phyloP scores from a whole-genome alignment of 1,140 invertebrate genomes.

The Glomeris maerens region DNA sequence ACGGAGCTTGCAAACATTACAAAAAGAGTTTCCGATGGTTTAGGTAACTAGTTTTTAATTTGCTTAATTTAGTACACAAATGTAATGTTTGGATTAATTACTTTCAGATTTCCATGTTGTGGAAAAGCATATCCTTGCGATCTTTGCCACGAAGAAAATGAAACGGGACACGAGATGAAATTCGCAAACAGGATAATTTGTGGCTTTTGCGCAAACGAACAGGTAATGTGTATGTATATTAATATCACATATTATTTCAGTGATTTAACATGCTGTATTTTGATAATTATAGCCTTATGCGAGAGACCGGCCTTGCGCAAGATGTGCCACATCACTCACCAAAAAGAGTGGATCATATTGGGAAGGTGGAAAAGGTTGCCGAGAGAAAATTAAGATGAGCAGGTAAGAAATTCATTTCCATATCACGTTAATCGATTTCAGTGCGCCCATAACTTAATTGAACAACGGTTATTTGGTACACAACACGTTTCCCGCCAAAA shows the following conservation, averaged over 20 bases:
- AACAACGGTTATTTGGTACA: conserved; percentile 1
- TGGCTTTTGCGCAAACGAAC: conserved; percentile 34
- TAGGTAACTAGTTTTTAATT: conserved; percentile 18
- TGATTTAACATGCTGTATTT: neutral
- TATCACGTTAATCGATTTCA: neutral
- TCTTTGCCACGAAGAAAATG: conserved; percentile 32
- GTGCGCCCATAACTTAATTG: neutral
- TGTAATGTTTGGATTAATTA: neutral
- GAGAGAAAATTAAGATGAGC: conserved; percentile 31
- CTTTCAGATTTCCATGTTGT: conserved; percentile 32
- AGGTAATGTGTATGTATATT: conserved; percentile 21
- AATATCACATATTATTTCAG: neutral
- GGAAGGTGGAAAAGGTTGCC: conserved; percentile 33
- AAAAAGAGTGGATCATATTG: conserved; percentile 26
- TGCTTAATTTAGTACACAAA: neutral
- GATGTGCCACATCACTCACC: conserved; percentile 24
- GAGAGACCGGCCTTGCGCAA: conserved; percentile 24
- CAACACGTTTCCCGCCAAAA: neutral
- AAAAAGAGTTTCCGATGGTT: conserved; percentile 35
- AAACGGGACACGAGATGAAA: conserved; percentile 31
- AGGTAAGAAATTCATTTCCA: conserved; percentile 18
- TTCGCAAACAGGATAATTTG: conserved; percentile 32
- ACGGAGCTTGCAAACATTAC: conserved; percentile 33
- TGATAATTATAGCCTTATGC: conserved; percentile 27
- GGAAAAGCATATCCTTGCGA: conserved; percentile 34